phyloP scores from a whole-genome alignment of 2,888 invertebrate species.

The Sinhomidia bicolor region DNA sequence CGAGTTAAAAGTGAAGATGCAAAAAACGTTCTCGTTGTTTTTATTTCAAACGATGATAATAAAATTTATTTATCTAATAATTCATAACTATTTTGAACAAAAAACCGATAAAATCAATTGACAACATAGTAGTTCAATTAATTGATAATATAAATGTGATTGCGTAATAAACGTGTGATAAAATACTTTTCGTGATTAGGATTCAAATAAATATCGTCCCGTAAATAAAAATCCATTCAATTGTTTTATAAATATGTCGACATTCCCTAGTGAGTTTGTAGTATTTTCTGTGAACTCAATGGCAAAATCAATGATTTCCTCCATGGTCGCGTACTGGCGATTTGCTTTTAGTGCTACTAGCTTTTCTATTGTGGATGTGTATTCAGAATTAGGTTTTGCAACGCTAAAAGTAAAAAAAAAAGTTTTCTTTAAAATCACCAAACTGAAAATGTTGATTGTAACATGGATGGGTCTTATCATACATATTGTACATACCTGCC shows the following conservation, averaged over 20 bases:
- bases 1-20: too few relatives aligned
- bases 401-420: constrained; percentile 4
- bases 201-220: constrained; percentile 75
- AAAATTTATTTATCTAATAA: too few relatives aligned
- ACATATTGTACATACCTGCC: background rate
- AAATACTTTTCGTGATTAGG: background rate
- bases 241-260: constrained; percentile 75
- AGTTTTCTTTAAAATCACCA: too few relatives aligned
- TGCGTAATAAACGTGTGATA: too few relatives aligned
- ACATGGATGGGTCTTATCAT: too few relatives aligned
- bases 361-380: constrained; percentile 81
- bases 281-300: constrained; percentile 81
- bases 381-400: constrained; percentile 75
- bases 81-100: background rate
- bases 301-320: constrained; percentile 82
- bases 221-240: constrained; percentile 78
- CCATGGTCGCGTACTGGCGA: constrained; percentile 83
- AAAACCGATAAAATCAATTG: too few relatives aligned
- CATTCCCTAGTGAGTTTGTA: constrained; percentile 77
- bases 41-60: too few relatives aligned
- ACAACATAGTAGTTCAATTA: too few relatives aligned
- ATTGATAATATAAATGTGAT: too few relatives aligned
- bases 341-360: constrained; percentile 82
- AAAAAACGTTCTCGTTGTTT: too few relatives aligned
- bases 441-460: too few relatives aligned